Base-by-base conservation (phyloP, 1,140 invertebrate genomes). In the Cryptotermes secundus region DNA sequence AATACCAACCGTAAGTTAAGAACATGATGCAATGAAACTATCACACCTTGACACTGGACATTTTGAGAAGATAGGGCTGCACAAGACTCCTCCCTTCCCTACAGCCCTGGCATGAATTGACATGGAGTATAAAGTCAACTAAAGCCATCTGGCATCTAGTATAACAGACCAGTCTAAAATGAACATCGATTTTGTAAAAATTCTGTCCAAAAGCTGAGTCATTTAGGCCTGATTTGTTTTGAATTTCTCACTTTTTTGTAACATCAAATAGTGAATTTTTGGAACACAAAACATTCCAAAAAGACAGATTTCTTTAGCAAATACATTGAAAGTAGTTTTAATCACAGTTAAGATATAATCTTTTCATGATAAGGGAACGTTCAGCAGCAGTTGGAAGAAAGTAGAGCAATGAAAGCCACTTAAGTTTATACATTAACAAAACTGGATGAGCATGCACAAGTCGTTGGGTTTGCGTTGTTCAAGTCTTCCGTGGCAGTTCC, bases 31-130 rank as follows among this genome's bases (percentile, higher is more conserved):
- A 84, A 81, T 80, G 38, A 26, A 84, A 81, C 79, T 84, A 81
- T 53, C 84, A 84, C 84, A 81, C 38, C 9, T 34, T 59, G 49
- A 36, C 80, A 81, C 36, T 84, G 53, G 81, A 84, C 79, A 82
- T 34, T 84, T 35, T 53, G 38, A 35, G 72, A 83, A 36, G 34
- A 83, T 35, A 22, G 83, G 49, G 83, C 83, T 49, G 35, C 53
- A 49, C 34, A 45, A 82, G 19, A 42, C n/a, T 31, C 35, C 45
- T 79, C n/a, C 26, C n/a, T 72, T 72, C n/a, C 59, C 81, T 81
- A 84, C 84, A 84, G 84, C 80, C 80, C 84, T 84, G 83, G 49
- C 82, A 34, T 82, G 72, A 84, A 84, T 84, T 84, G 84, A 84
- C 84, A 84, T 84, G 80, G 45, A 84, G 84, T 84, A 84, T 84